A percentile compares a stretch with the other conserved stretches of the same genome.
Conservation (phyloP, 1,140 invertebrate species). For the Drosophila erecta region DNA sequence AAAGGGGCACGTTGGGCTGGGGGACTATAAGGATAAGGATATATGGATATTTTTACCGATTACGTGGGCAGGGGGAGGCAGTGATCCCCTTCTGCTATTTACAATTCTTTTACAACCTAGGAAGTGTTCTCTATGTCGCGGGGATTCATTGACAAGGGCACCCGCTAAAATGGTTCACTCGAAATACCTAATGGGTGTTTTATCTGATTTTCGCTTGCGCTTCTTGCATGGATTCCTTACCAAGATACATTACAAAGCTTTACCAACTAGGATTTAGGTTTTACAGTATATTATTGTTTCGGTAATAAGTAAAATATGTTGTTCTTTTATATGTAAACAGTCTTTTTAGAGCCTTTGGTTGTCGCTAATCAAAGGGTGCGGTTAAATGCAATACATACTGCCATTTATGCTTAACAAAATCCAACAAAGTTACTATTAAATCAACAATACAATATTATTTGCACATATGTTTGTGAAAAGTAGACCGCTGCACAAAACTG, state of each 20-base stretch:
- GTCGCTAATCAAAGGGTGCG: constrained; percentile 50
- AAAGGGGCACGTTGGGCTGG: neutral
- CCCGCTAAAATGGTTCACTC: constrained; percentile 72
- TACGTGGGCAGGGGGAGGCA: neutral
- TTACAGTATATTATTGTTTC: constrained; percentile 67
- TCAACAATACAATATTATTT: neutral
- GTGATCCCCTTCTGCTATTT: constrained; percentile 52
- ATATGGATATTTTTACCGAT: constrained; percentile 8
- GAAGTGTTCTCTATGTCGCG: constrained; percentile 49
- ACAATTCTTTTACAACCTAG: constrained; percentile 75
- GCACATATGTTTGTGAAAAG: neutral
- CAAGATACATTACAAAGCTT: constrained; percentile 62
- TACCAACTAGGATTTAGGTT: constrained; percentile 46
- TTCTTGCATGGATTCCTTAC: constrained; percentile 30
- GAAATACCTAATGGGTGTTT: constrained; percentile 80
- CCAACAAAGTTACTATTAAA: neutral
- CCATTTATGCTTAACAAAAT: neutral
- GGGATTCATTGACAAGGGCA: constrained; percentile 51
- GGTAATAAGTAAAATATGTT: constrained; percentile 67
- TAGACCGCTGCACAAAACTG: too few relatives aligned
- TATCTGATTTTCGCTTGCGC: constrained; percentile 44
- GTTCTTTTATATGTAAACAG: constrained; percentile 64
- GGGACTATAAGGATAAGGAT: constrained; percentile 2
- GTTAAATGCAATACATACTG: constrained; percentile 56
- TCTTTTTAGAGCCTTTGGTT: constrained; percentile 64